Evolutionary conservation across 2,888 invertebrate species (phyloP), one percentile per base, ranked within the genome.

Genomic region (Ochropleura leucogaster): DNA sequence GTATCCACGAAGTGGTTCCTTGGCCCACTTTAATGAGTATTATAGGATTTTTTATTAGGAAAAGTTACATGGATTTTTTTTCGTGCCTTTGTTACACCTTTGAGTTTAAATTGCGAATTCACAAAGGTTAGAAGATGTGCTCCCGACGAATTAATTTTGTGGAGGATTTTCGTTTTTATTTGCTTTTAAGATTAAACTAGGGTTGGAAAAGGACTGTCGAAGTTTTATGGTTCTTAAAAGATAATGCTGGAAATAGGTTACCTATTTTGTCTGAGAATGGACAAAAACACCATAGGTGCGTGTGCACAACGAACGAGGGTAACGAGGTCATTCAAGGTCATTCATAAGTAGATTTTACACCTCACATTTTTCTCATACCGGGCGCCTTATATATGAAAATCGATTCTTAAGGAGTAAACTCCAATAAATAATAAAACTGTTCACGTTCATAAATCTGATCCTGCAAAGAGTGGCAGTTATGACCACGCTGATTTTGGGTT

Each of bases 1-100:
- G 77, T 42, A 10, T n/a, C 74, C 63, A 20, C 73, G 70, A 74
- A 78, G 71, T 70, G 77, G 55, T 74, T 73, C 64, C 62, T 76
- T 77, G 65, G 67, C 68, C 44, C 42, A 73, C 65, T 77, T 76
- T 86, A 80, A 87, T 85, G 79, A 86, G 77, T 68, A 71, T 81
- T 83, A 85, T 81, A 77, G 78, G 77, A 80, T 83, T 83, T 82
- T 83, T 81, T 85, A 85, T 81, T 72, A 79, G 57, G 57, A 80
- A 87, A 86, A 81, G 81, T 83, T 83, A 75, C 74, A 74, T 75
- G 68, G 71, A 67, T 65, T 81, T 68, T 74, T 64, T 10, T 68
- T 42, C 49, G 20, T 9, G 42, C 62, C 66, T 66, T 59, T 75
- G 59, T 59, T 60, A 66, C 57, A 79, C 64, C 69, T 75, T 77